Base-by-base conservation (phyloP, 2,888 invertebrate species). In the Alsophila aescularia region DNA sequence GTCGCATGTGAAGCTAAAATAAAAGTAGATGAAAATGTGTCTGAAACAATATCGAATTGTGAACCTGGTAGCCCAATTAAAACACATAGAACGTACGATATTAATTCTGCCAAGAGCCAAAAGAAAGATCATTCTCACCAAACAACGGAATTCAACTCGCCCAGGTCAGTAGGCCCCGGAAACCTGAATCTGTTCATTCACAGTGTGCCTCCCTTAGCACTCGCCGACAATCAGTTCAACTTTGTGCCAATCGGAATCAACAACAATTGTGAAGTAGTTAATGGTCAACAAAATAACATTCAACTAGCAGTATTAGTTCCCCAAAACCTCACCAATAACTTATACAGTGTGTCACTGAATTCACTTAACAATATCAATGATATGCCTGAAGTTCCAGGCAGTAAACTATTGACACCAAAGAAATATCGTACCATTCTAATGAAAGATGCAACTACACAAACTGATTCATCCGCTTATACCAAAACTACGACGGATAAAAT, bases 371-470 rank as follows among this genome's bases (percentile, higher is more conserved):
- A 80, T 64, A 70, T 78, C 2, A 83, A 72, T 61, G 88, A 90
- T 62, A 48, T 76, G 47, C 67, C 79, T 14, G 85, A 87, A n/a
- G 62, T 79, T 31, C 35, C 55, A 5, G 5, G 50, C 4, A 75
- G 75, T 36, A 91, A 85, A 75, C 64, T 89, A 58, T 65, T 92
- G 32, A 92, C 90, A 8, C 92, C 92, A 39, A 82, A 88, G 29
- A 92, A 91, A 77, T 92, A 89, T 76, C 90, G 93, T 58, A 80
- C 86, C 51, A 71, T 82, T 53, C 85, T 82, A 62, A 86, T 89
- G 51, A 93, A 93, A 70, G 95, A 95, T 70, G 94, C 92, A 45
- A 92, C 93, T 44, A 95, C 95, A n/a, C 95, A 95, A 84, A 95
- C 95, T 0, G 95, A 95, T 60, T 63, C 68, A 45, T 79, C 63